Percentiles rank a stretch among this genome's conserved stretches.
Conservation (phyloP, 2,888 invertebrate genomes). For the Eugnorisma glareosa region DNA sequence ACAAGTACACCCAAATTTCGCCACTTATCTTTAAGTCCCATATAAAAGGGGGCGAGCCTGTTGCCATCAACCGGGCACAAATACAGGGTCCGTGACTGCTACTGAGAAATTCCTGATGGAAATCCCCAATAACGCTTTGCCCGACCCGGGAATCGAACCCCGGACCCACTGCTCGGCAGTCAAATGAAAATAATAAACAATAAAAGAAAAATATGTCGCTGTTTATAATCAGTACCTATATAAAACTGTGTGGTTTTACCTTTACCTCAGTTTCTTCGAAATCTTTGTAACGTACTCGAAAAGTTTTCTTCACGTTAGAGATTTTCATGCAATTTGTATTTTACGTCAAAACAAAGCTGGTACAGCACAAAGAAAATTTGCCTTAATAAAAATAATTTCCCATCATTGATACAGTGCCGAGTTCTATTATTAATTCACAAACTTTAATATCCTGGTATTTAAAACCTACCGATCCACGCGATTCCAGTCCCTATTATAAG, state of each 20-base stretch:
- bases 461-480: constrained; percentile 38
- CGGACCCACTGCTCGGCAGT: too few relatives aligned
- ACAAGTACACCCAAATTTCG: too few relatives aligned
- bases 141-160: too few relatives aligned
- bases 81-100: too few relatives aligned
- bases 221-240: background rate
- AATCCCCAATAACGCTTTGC: too few relatives aligned
- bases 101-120: too few relatives aligned
- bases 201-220: background rate
- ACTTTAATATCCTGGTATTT: constrained; percentile 49
- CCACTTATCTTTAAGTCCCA: too few relatives aligned
- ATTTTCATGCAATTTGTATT: background rate
- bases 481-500: constrained; percentile 39
- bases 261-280: background rate
- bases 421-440: constrained; percentile 30
- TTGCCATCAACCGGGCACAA: too few relatives aligned
- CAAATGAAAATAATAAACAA: background rate
- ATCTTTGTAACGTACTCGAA: background rate
- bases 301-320: too few relatives aligned
- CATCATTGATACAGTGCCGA: constrained; percentile 1
- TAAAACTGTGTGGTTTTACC: background rate
- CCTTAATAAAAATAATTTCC: too few relatives aligned
- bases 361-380: background rate
- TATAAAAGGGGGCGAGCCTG: too few relatives aligned
- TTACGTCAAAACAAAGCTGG: background rate